These are phyloP conservation scores for Cichlasoma orientale DNA, from an alignment of 2,797 vertebrate species.

Conservation along the genomic window DNA sequence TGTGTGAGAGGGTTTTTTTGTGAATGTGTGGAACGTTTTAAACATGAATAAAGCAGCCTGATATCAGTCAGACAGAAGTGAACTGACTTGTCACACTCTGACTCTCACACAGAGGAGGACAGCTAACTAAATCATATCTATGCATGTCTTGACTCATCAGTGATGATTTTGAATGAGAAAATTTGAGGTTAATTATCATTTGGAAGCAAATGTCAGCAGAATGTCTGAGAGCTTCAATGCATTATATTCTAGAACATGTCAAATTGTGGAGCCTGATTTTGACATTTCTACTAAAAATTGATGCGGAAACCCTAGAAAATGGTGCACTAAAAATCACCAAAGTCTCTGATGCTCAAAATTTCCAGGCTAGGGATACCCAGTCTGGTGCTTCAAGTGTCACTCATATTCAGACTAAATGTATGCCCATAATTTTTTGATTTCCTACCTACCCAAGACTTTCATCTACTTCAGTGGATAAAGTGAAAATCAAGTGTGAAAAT, in stretches of 20 bases:
- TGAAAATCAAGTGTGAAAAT: too few relatives aligned
- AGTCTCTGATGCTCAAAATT: not conserved
- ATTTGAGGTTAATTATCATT: not conserved
- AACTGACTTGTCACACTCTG: not conserved
- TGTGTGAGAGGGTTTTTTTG: not conserved
- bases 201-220: not conserved
- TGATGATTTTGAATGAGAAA: not conserved
- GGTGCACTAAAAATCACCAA: not conserved
- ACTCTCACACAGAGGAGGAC: not conserved
- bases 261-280: not conserved
- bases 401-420: not conserved
- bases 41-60: not conserved
- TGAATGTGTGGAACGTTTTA: not conserved
- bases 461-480: not conserved
- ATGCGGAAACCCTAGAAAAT: not conserved
- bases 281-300: not conserved
- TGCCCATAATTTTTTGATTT: not conserved
- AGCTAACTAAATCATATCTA: not conserved
- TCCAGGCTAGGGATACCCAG: not conserved
- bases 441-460: not conserved
- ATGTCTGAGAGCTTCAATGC: not conserved
- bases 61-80: not conserved
- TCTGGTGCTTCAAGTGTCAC: not conserved
- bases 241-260: not conserved
- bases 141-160: not conserved